Evolutionary conservation across 1,140 invertebrate species (phyloP), one percentile per base, ranked within the genome.

Genomic region (Euschistus heros): DNA sequence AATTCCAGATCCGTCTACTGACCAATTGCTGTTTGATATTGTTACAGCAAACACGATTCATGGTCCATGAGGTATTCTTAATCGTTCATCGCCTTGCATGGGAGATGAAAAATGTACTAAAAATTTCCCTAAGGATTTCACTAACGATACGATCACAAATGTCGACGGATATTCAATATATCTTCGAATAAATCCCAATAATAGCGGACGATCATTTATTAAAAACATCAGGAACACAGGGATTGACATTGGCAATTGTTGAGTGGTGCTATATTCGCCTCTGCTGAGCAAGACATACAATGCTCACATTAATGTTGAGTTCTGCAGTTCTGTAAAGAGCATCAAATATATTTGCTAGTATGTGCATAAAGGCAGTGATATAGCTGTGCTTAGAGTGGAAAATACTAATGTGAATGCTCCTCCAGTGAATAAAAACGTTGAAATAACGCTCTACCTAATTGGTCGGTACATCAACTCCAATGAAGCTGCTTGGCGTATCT

Each of bases 1-100:
- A 76, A 76, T 84, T 66, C 79, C 81, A 47, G 74, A 81, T 76
- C 50, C 54, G 54, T 42, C 69, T 52, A 70, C 33, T 57, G 75
- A 82, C 73, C 75, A 71, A 67, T 22, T 66, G 30, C 68, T 81
- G 42, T 73, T 71, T 74, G 73, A 76, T 44, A 71, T 75, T 67
- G 71, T 80, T 46, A 75, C 55, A 5, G 75, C 62, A 65, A 75
- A 77, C 65, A 80, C 80, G 80, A 78, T 81, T 67, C 80, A 82
- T 76, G 80, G 80, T 26, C 79, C 79, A 62, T 82, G 79, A 72
- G 80, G 78, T 37, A 17, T n/a, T 33, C 55, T 76, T 0, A 81
- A 81, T 69, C 67, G 4, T 17, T 70, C 71, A 63, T 79, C 76
- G 64, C 77, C 76, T 14, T 80, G 80, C 72, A 79, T 80, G 77